Evolutionary conservation across 2,797 vertebrate species (phyloP), one percentile per base, ranked within the genome.

Genomic region (Coranthus polyacanthus): DNA sequence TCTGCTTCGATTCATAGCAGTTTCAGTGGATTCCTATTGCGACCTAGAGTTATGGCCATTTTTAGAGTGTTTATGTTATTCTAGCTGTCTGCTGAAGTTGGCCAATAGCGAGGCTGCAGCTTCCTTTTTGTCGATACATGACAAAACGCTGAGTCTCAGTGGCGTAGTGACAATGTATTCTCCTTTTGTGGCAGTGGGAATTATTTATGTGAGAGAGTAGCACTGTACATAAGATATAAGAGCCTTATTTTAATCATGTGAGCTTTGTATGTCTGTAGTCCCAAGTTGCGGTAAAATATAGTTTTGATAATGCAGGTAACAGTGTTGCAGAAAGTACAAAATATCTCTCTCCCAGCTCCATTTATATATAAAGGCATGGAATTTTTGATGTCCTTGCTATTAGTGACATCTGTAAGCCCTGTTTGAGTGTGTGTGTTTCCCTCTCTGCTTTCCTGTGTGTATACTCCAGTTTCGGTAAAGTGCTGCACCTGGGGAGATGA

Each of bases 401-500:
- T 24, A 46, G 16, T 21, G n/a, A 41, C 17, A 39, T 50, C 44
- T 44, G 11, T 47, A 37, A 53, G 34, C 22, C 22, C 5, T 57
- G 17, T 59, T 45, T 32, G 34, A 16, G 10, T 43, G 5, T 55
- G 5, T 55, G 10, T 44, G 2, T 10, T 36, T 20, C 2, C 8
- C n/a, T 42, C n/a, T 15, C 11, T 59, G 9, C 17, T 56, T 22
- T 17, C 1, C 38, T 52, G 7, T 54, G 26, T 46, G 2, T 42
- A 4, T 29, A 51, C 63, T 61, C n/a, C 26, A 21, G 39, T 50
- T 71, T 34, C 15, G 57, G n/a, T 41, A 38, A 38, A 70, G 26
- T 10, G 16, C 15, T 47, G 29, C 13, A 70, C 24, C 73, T 1
- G 36, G 58, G 73, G 83, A 88, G 52, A 84, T 64, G 26, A 38